phyloP scores from a whole-genome alignment of 2,797 vertebrate genomes.

The Miichthys miiuy region DNA sequence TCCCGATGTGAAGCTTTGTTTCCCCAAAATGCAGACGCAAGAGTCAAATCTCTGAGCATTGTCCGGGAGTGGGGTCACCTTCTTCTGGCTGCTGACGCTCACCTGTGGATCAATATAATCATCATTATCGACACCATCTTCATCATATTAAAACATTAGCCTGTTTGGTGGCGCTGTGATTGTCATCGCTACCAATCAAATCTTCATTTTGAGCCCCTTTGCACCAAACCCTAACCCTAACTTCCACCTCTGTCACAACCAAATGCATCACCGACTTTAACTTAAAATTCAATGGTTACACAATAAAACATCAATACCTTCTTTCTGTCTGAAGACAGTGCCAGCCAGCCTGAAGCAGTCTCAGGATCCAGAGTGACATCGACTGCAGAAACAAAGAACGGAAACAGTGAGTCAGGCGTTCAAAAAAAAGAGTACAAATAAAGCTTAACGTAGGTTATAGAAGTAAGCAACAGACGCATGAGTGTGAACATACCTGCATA shows the following conservation, averaged over 20 bases:
- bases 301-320: constrained; percentile 26
- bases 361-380: constrained; percentile 67
- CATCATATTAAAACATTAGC: background rate
- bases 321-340: constrained; percentile 65
- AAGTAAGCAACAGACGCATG: background rate
- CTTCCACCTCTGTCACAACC: background rate
- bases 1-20: constrained; percentile 75
- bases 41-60: constrained; percentile 77
- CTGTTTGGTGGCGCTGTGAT: background rate
- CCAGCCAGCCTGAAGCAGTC: constrained; percentile 69
- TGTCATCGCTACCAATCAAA: background rate
- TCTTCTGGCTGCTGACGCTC: constrained; percentile 56
- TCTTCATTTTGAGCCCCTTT: background rate
- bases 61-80: constrained; percentile 18
- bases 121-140: background rate
- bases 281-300: background rate
- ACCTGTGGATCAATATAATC: constrained; percentile 68
- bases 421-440: background rate
- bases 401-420: background rate
- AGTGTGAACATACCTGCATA: constrained; percentile 55
- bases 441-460: background rate
- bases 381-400: constrained; percentile 33
- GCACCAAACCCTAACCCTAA: too few relatives aligned
- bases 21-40: constrained; percentile 82
- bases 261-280: background rate